Percentiles rank a stretch among this genome's conserved stretches.
phyloP scores from a whole-genome alignment of 2,888 invertebrate species.

The Petrophora chlorosata region DNA sequence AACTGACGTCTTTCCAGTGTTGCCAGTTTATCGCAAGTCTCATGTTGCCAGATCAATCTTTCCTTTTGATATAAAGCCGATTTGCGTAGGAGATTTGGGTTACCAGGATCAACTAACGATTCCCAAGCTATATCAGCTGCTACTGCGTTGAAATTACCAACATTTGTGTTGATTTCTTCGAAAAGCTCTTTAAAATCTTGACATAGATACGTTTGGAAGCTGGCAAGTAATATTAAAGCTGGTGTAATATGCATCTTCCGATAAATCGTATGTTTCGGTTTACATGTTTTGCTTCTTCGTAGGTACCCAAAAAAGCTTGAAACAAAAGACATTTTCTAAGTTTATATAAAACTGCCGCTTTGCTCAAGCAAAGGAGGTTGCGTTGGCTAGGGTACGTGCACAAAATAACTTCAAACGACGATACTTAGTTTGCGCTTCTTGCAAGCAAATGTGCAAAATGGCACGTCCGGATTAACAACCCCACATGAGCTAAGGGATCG shows the following conservation, averaged over 20 bases:
- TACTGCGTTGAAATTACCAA: constrained; percentile 55
- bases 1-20: constrained; percentile 45
- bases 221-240: constrained; percentile 18
- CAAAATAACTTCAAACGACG: no score
- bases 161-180: constrained; percentile 58
- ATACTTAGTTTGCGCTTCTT: no score
- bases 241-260: constrained; percentile 27
- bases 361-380: no score
- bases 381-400: no score
- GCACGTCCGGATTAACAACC: no score
- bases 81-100: constrained; percentile 45
- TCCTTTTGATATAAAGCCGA: constrained; percentile 54
- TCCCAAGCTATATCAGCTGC: constrained; percentile 72
- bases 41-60: constrained; percentile 60
- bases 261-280: no score
- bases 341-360: no score
- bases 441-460: no score
- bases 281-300: no score
- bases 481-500: no score
- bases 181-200: constrained; percentile 49
- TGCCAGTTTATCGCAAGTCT: constrained; percentile 52
- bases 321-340: no score
- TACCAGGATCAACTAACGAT: constrained; percentile 56
- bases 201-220: constrained; percentile 35
- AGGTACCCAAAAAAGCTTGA: no score